Conservation (phyloP, 2,888 invertebrate genomes). For the Linyphia triangularis region DNA sequence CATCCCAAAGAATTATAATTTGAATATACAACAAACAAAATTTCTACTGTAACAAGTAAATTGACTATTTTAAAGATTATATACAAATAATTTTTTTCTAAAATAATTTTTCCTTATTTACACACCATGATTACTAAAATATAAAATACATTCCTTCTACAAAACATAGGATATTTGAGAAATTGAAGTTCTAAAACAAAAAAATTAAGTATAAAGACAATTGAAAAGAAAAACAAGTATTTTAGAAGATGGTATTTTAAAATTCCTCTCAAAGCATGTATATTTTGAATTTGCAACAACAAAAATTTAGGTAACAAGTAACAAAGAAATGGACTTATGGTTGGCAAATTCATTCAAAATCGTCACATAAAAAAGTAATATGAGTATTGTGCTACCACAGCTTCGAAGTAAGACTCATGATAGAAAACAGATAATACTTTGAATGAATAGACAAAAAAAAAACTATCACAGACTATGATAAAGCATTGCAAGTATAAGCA, state of each 20-base stretch:
- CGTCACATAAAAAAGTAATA: background rate
- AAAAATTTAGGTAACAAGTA: background rate
- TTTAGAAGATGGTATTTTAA: background rate
- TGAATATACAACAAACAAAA: no score
- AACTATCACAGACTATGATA: constrained; percentile 51
- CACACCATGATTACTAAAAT: no score
- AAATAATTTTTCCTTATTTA: no score
- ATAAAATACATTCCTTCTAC: no score
- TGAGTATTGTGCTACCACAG: background rate
- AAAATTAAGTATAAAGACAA: no score
- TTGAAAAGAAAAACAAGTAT: no score
- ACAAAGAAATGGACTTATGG: background rate
- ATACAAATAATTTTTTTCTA: no score
- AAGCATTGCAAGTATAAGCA: constrained; percentile 19
- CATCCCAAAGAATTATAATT: no score
- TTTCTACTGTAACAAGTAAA: no score
- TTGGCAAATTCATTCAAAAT: background rate
- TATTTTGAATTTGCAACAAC: background rate
- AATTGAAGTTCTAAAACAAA: no score
- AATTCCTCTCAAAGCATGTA: background rate
- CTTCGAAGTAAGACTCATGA: constrained; percentile 1
- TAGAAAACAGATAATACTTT: constrained; percentile 38
- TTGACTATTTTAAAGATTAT: no score
- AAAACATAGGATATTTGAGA: no score
- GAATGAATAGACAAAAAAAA: constrained; percentile 10